Base-by-base conservation (phyloP, 2,113 vertebrate species). In the Oceanites oceanicus region DNA sequence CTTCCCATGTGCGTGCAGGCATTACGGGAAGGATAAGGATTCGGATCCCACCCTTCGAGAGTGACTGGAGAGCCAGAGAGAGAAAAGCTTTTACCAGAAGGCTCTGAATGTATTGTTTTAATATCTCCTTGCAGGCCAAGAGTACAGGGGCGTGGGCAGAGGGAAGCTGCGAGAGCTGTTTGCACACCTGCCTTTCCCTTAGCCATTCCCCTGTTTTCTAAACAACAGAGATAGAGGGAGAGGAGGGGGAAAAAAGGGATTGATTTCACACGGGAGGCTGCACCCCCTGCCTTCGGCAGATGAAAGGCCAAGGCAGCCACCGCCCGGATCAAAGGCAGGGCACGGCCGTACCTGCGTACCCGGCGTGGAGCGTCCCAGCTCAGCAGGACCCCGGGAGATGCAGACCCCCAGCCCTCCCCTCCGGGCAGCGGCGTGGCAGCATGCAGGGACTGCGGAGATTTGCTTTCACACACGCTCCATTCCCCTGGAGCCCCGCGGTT, bases 151-250 rank as follows among this genome's bases (percentile, higher is more conserved):
- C 86, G 62, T 53, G 67, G 47, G 53, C 84, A 80, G 67, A 85
- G 75, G 91, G 82, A 75, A 89, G 85, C 90, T 71, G 67, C 0
- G 3, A 38, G 72, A 66, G 9, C 66, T 94, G 87, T 94, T 89
- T 80, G 56, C 94, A 88, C 74, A 96, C 95, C 91, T 94, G 90
- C 91, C 65, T 92, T 76, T 88, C 78, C 82, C 63, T 56, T 13
- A 27, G 40, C 75, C 59, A 1, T 58, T 93, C 80, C 90, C 49
- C 58, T 74, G 1, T 62, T 92, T 88, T 92, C 88, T 50, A 78
- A 96, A 93, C 76, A 86, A 17, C 27, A 22, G 52, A 6, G 47
- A 70, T 0, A 87, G 36, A 89, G 83, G 77, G 50, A 91, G n/a
- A 74, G 22, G 49, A 86, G 50, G 15, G 59, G n/a, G 32, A 23